Evolutionary conservation across 2,888 invertebrate species (phyloP).

Genomic region (Callyntrura guangdongensis): DNA sequence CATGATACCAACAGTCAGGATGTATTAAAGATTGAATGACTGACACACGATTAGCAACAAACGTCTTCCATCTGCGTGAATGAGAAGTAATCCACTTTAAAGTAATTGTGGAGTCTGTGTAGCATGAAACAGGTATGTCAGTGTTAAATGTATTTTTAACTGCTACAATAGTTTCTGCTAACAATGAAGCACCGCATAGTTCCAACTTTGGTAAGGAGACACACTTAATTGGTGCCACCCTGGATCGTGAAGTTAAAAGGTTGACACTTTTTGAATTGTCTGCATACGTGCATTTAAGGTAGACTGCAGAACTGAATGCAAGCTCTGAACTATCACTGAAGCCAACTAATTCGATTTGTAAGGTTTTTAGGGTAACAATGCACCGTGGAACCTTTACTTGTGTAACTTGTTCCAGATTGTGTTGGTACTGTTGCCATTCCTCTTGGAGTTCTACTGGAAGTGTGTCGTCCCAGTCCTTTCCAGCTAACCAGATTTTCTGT

Average conservation of each 20-base stretch:
- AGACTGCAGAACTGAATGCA: slow-evolving; percentile 22
- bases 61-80: slow-evolving; percentile 82
- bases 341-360: slow-evolving; percentile 4
- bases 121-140: no score
- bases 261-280: background rate
- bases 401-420: background rate
- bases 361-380: background rate
- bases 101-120: slow-evolving; percentile 85
- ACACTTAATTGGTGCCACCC: slow-evolving; percentile 84
- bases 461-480: slow-evolving; percentile 59
- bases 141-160: no score
- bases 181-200: slow-evolving; percentile 84
- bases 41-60: slow-evolving; percentile 83
- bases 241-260: slow-evolving; percentile 81
- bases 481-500: slow-evolving; percentile 63
- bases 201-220: slow-evolving; percentile 85
- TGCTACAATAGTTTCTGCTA: slow-evolving; percentile 80
- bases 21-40: slow-evolving; percentile 79
- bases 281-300: background rate
- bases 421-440: background rate
- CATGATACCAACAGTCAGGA: slow-evolving; percentile 82
- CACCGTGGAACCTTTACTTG: slow-evolving; percentile 33
- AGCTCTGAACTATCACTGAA: slow-evolving; percentile 51
- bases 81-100: slow-evolving; percentile 84
- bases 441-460: slow-evolving; percentile 24